phyloP scores from a whole-genome alignment of 2,113 vertebrate genomes.

The Eira barbara region DNA sequence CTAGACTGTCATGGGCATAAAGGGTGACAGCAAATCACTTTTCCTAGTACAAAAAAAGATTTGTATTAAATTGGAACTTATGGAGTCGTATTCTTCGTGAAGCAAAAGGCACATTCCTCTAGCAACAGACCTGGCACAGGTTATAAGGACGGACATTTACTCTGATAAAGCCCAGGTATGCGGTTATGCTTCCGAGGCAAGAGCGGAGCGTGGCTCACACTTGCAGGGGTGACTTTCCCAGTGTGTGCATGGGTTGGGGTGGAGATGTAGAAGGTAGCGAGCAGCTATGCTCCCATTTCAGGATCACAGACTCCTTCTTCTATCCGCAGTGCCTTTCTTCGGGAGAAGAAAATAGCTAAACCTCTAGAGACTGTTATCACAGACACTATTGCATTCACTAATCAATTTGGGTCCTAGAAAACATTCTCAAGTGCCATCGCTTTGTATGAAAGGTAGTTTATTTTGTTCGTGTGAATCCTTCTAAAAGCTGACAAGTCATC shows the following conservation, averaged over 20 bases:
- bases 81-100: not conserved
- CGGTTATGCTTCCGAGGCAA: not conserved
- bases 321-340: not conserved
- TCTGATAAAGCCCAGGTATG: not conserved
- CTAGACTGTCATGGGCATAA: not conserved
- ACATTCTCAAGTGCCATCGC: not conserved
- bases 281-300: not conserved
- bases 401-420: not conserved
- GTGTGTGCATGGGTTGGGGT: rapidly evolving
- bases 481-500: not conserved
- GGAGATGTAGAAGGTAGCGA: not conserved
- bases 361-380: not conserved
- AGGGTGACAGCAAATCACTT: not conserved
- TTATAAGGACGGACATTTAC: not conserved
- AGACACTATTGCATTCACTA: not conserved
- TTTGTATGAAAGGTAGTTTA: not conserved
- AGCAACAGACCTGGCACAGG: not conserved
- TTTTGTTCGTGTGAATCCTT: not conserved
- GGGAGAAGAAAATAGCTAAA: not conserved
- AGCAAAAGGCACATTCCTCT: not conserved
- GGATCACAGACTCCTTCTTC: not conserved
- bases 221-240: rapidly evolving
- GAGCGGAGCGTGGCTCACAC: rapidly evolving
- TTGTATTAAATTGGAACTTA: not conserved
- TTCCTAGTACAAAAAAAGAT: not conserved